phyloP scores from a whole-genome alignment of 2,113 vertebrate genomes.

The Polypterus senegalus region DNA sequence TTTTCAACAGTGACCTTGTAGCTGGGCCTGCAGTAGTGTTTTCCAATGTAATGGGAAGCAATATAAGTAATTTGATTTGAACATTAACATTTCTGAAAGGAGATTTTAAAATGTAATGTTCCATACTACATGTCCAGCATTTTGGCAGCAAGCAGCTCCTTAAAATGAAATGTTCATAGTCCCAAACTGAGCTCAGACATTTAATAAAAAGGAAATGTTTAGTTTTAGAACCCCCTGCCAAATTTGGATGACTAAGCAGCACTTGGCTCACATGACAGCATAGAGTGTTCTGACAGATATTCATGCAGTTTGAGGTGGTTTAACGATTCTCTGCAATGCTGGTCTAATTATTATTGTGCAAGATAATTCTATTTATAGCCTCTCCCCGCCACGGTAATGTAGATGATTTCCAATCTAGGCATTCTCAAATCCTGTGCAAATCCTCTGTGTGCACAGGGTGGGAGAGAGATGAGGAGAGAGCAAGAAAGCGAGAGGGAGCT shows the following conservation, averaged over 20 bases:
- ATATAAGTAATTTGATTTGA: too few species aligned
- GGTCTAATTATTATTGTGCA: conserved; percentile 1
- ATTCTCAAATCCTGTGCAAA: conserved; percentile 43
- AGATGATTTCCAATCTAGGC: conserved; percentile 17
- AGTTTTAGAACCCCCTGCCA: background rate
- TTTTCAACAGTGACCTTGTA: too few species aligned
- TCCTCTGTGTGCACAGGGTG: conserved; percentile 13
- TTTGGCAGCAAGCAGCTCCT: background rate
- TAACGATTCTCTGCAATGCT: background rate
- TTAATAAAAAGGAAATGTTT: background rate
- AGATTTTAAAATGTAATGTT: too few species aligned
- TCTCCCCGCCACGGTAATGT: conserved; percentile 27
- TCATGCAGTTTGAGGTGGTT: background rate
- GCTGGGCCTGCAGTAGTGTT: too few species aligned
- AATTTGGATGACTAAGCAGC: background rate
- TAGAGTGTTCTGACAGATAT: too few species aligned
- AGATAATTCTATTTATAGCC: conserved; percentile 25
- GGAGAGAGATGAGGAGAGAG: too few species aligned
- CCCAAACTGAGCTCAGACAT: background rate
- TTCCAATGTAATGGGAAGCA: too few species aligned
- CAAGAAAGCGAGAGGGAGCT: conserved; percentile 23
- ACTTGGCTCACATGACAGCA: background rate
- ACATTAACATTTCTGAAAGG: too few species aligned
- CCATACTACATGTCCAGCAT: background rate
- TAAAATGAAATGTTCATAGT: background rate